Evolutionary conservation across 2,888 invertebrate species (phyloP), one percentile per base, ranked within the genome.

Genomic region (Thecophora atra): DNA sequence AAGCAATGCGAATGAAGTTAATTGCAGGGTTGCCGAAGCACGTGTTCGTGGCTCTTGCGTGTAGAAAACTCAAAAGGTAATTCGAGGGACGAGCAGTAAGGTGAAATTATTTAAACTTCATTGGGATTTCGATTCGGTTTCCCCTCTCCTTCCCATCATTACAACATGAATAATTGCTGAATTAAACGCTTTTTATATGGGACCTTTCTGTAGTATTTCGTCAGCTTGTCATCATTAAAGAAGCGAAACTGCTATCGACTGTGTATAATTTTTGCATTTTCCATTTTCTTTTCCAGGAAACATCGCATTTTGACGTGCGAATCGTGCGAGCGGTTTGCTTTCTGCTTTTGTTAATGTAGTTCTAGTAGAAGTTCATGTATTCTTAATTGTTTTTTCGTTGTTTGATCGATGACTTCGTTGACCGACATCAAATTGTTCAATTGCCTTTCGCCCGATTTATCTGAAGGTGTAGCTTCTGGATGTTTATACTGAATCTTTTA

Each of bases 1-100:
- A 72, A 76, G 76, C 77, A 72, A 77, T 74, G 79, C 76, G 77
- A 78, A 76, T 76, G 75, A 54, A 44, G 17, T n/a, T 8, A 47
- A 47, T 47, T 6, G 37, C 37, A 37, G 37, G 37, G 7, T 37
- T 37, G 37, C 11, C 37, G 6, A 37, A 11, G 37, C 71, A 75
- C 71, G 72, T 74, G 75, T 64, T 69, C 47, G 26, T 42, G n/a
- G 44, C 15, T 42, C 54, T 42, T 47, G 52, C 71, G 64, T 70
- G 62, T 62, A 19, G 60, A 24, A 65, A 71, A 58, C 52, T 54
- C 63, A 52, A 63, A 30, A 37, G 37, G 6, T 6, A 17, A 13
- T 44, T 58, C 58, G 44, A 26, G 58, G 37, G 58, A 58, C 68
- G 58, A 58, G n/a, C 44, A 1, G 58, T 11, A n/a, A 4, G 60